These are phyloP conservation scores for Oryctes rhinoceros DNA, from an alignment of 1,140 invertebrate genomes.

Conservation along the genomic window DNA sequence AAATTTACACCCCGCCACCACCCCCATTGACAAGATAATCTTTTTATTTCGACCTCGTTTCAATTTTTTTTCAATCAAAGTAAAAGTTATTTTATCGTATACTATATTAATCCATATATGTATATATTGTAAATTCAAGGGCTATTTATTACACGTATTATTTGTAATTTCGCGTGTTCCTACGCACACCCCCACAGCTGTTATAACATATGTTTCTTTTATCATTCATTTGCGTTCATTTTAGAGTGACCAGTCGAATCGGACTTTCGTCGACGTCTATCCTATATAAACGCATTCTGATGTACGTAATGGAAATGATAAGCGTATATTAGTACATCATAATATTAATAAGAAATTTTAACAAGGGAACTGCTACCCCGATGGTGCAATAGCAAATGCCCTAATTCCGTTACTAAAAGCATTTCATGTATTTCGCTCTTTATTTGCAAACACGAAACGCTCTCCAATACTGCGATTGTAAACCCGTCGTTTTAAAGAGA, in stretches of 20 bases:
- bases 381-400: too few relatives aligned
- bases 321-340: too few relatives aligned
- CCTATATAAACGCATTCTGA: too few relatives aligned
- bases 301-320: too few relatives aligned
- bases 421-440: not conserved
- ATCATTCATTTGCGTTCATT: not conserved
- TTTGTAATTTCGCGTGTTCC: not conserved
- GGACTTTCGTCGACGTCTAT: not conserved
- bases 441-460: not conserved
- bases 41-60: constrained; percentile 43
- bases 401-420: not conserved
- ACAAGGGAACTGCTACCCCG: too few relatives aligned
- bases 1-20: constrained; percentile 43
- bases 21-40: not conserved
- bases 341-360: not conserved
- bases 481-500: constrained; percentile 1
- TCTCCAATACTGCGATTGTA: not conserved
- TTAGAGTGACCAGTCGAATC: not conserved
- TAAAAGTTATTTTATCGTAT: too few relatives aligned
- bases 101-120: too few relatives aligned
- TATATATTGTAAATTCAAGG: too few relatives aligned
- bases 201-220: constrained; percentile 37
- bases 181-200: constrained; percentile 36
- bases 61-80: too few relatives aligned
- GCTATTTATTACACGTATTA: too few relatives aligned